Evolutionary conservation across 2,113 vertebrate species (phyloP), one percentile per base, ranked within the genome.

Genomic region (Struthio camelus): DNA sequence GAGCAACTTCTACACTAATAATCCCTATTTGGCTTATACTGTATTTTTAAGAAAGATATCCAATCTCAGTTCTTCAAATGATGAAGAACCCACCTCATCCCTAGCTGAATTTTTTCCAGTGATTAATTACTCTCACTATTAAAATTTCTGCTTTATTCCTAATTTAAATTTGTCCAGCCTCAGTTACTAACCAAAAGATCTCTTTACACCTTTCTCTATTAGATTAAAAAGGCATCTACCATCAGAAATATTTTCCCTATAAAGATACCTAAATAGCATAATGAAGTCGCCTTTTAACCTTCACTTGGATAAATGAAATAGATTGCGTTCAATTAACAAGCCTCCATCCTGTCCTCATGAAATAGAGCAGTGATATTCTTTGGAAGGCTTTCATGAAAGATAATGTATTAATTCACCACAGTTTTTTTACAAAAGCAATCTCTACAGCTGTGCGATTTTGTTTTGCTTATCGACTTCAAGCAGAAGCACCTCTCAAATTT

Each of bases 141-240:
- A 79, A 92, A 81, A 80, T 80, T 76, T 91, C 72, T 56, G 34
- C 38, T 88, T 76, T 79, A 84, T 93, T 92, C 73, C 20, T 89
- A 69, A 56, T 92, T 72, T 80, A 67, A 56, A 87, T 96, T 86
- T 95, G 53, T 85, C 95, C 69, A 85, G 44, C 18, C 48, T 94
- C 72, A 30, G 80, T 69, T 69, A 51, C 83, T 46, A 71, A 78
- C 22, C 25, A 30, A 34, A 88, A 32, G 59, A 90, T 84, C 56
- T 92, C 82, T 83, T 96, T 86, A 78, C 56, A 90, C 12, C n/a
- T 89, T 91, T 89, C 10, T 7, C 34, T 90, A 27, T 72, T 93
- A 79, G 25, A 72, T 92, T 95, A 93, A 90, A 95, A 90, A 90
- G 9, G 11, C 48, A 87, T 76, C 56, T 84, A 81, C 77, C 19